Base-by-base conservation (phyloP, 1,140 invertebrate genomes). In the Aphidius ervi region DNA sequence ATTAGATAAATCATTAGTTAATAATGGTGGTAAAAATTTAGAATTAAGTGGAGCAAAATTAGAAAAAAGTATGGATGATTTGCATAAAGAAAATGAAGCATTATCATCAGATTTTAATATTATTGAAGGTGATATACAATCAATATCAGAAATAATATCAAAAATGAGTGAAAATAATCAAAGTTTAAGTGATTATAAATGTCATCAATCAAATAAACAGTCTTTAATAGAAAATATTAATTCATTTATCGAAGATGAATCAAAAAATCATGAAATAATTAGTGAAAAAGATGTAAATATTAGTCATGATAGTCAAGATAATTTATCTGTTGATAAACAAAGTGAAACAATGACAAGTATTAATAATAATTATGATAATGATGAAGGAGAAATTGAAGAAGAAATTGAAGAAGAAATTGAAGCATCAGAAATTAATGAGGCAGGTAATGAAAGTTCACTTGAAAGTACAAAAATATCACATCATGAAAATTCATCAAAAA, bases 121-220 rank as follows among this genome's bases (percentile, higher is more conserved):
- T 5, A 48, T 70, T 1, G 67, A 72, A n/a, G 68, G 58, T 9
- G 67, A 69, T 49, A 68, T 70, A 16, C 70, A 70, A 55, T 74
- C 72, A 5, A 65, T 76, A 52, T 76, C 75, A 1, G 68, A 72
- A 47, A 71, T 72, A 55, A 69, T 72, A 53, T 72, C 71, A 5
- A 68, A 73, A 57, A 63, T 67, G 6, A 53, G 61, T 7, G 68
- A 69, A 37, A 67, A 42, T 54, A 67, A 70, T 47, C 62, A 61
- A 46, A 70, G 50, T 49, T 46, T 45, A 39, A 50, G 23, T 7
- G 23, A 31, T 31, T 31, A 31, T 31, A 31, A 31, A 8, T 31
- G 23, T 37, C 20, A 31, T 4, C 23, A 20, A 52, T 20, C 3
- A n/a, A 31, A 5, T 16, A 52, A 48, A 48, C 6, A n/a, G 3